Evolutionary conservation across 2,113 vertebrate genomes (phyloP), one percentile per base, ranked within the genome.

Genomic region (Melanerpes aurifrons): DNA sequence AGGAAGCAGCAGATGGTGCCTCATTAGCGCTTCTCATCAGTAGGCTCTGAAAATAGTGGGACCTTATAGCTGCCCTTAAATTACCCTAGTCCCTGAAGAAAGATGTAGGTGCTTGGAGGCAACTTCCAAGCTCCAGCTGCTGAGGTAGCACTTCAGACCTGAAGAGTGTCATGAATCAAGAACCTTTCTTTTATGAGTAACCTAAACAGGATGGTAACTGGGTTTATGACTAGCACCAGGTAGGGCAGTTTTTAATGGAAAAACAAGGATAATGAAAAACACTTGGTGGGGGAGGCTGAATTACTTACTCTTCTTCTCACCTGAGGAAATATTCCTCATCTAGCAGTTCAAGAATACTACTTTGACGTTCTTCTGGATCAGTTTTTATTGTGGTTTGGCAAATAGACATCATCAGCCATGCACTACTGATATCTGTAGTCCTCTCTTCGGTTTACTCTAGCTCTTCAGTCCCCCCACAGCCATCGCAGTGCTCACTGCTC

Each of bases 251-350:
- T 35, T 56, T 67, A 75, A 62, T 28, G 35, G 32, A 56, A 66
- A 57, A 40, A 58, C 0, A 6, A 15, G 9, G 22, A 26, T 77
- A 32, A 80, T 56, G 28, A 35, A 58, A 80, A 62, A 31, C n/a
- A 15, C 13, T 9, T 14, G 4, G 9, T 11, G 3, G 10, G 28
- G 32, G 32, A 53, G 50, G 50, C 50, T 9, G 15, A 13, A 10
- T 31, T 89, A 25, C 10, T 82, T 75, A 8, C 71, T 75, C 16
- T 31, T 1, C 7, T 1, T 1, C 16, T n/a, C 0, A 0, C 6
- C 22, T 58, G 53, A 78, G 43, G 37, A 88, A 37, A 8, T n/a
- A 35, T 58, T 77, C n/a, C 24, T 86, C 57, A 76, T 50, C 6
- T 66, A 10, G 25, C 76, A 43, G 26, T 70, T 89, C 15, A 63